Conservation (phyloP, 2,113 vertebrate species). For the Rhegmatorhina hoffmannsi region DNA sequence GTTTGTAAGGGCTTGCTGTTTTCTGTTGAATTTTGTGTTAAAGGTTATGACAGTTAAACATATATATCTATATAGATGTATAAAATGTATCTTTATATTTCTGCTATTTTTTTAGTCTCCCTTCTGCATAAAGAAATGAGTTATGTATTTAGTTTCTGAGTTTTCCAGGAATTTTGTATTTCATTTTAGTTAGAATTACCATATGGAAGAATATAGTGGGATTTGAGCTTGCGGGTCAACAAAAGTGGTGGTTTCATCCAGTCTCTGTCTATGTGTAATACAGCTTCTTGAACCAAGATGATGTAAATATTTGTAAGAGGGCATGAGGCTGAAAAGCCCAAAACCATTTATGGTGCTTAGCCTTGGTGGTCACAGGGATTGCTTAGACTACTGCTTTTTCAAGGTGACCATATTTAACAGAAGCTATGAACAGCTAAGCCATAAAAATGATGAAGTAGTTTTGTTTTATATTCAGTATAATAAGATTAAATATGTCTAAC, state of each 20-base stretch:
- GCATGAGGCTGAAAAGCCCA: background rate
- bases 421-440: background rate
- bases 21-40: background rate
- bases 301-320: background rate
- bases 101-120: background rate
- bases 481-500: background rate
- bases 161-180: background rate
- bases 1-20: background rate
- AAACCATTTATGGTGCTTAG: background rate
- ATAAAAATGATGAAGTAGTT: background rate
- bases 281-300: background rate
- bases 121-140: background rate
- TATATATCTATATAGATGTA: accelerated
- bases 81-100: accelerated
- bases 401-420: background rate
- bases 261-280: background rate
- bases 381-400: background rate
- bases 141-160: background rate
- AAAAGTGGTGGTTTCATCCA: background rate
- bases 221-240: background rate
- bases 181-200: background rate
- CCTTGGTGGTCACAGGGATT: background rate
- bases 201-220: background rate
- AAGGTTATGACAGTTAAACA: background rate
- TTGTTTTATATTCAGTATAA: background rate